phyloP scores from a whole-genome alignment of 2,797 vertebrate genomes.

The Typhlichthys eigenmanni region DNA sequence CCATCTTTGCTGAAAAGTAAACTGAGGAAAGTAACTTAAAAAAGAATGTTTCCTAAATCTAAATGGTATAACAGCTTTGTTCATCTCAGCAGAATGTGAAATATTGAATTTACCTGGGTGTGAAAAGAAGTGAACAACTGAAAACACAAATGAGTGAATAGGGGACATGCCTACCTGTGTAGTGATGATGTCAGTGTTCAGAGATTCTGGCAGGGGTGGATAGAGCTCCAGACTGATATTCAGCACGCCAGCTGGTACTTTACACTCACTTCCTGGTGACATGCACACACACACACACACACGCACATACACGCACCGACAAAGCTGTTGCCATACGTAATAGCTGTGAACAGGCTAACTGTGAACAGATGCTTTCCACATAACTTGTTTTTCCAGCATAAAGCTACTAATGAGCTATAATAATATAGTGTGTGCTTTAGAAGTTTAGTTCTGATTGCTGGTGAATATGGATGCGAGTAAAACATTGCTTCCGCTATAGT shows the following conservation, averaged over 20 bases:
- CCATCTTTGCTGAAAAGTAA: too few species aligned
- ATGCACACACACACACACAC: slow-evolving; percentile 20
- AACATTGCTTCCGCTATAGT: not conserved
- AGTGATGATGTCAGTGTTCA: slow-evolving; percentile 85
- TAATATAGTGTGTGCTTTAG: not conserved
- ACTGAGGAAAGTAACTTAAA: too few species aligned
- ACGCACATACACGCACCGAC: not conserved
- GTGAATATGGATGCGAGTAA: not conserved
- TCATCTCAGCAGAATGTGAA: too few species aligned
- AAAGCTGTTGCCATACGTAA: not conserved
- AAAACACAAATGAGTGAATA: slow-evolving; percentile 3
- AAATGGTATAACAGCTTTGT: too few species aligned
- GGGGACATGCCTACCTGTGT: slow-evolving; percentile 84
- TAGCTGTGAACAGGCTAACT: not conserved
- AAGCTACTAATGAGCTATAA: slow-evolving; percentile 1
- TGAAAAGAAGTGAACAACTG: slow-evolving; percentile 9
- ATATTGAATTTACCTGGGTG: too few species aligned
- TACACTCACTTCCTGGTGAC: slow-evolving; percentile 77
- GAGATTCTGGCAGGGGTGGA: slow-evolving; percentile 82
- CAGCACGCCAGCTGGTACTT: slow-evolving; percentile 91
- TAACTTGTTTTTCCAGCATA: not conserved
- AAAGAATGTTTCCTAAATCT: too few species aligned
- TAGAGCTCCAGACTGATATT: slow-evolving; percentile 92
- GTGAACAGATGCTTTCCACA: not conserved
- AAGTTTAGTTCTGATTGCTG: not conserved